A percentile compares a stretch with the other conserved stretches of the same genome.
Evolutionary conservation across 2,113 vertebrate species (phyloP).

Genomic region (Anhinga rufa): DNA sequence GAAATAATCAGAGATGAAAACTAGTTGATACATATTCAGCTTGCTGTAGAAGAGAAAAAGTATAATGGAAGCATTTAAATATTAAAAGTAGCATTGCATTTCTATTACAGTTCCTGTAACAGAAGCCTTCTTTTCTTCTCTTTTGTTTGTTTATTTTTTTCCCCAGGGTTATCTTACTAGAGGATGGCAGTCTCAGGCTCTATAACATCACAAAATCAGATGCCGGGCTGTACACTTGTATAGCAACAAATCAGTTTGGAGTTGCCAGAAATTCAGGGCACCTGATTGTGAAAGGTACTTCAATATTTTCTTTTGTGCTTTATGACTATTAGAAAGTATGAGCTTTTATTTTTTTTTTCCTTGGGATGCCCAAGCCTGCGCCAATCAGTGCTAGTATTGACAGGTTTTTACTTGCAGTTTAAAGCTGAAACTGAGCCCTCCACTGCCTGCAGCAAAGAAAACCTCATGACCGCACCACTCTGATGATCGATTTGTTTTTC

Average conservation of each 20-base stretch:
- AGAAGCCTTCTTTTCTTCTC: background rate
- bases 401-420: background rate
- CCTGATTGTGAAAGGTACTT: conserved; percentile 85
- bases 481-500: background rate
- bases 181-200: conserved; percentile 83
- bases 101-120: background rate
- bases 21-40: background rate
- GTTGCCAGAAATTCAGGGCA: conserved; percentile 75
- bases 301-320: background rate
- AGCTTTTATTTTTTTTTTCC: background rate
- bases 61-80: background rate
- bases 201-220: conserved; percentile 77
- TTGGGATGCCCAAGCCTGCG: background rate
- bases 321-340: background rate
- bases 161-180: conserved; percentile 59
- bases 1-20: background rate
- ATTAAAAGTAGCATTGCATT: background rate
- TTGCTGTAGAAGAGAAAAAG: background rate
- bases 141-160: background rate
- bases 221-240: conserved; percentile 78
- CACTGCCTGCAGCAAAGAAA: background rate
- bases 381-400: background rate
- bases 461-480: background rate
- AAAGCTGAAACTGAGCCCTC: background rate
- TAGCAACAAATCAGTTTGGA: conserved; percentile 83